Percentiles rank a stretch among this genome's conserved stretches.
Evolutionary conservation across 2,797 vertebrate genomes (phyloP).

Genomic region (Adrianichthys oophorus): DNA sequence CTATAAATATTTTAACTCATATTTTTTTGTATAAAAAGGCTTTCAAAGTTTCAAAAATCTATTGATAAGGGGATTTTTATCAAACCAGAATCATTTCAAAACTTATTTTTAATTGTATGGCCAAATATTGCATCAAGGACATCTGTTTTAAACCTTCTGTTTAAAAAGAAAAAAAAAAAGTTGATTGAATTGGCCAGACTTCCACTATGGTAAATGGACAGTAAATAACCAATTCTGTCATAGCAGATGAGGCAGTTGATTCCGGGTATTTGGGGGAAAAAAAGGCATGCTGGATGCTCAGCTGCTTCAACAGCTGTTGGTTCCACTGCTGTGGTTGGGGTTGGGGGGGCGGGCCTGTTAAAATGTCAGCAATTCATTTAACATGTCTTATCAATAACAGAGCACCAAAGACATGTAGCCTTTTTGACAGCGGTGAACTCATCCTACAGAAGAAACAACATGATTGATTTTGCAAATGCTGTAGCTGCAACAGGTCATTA

Average conservation of each 20-base stretch:
- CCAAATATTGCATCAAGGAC: neutral
- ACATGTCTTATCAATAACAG: conserved; percentile 66
- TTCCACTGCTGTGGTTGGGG: conserved; percentile 26
- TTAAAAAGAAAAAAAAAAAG: conserved; percentile 2
- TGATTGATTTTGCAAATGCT: conserved; percentile 67
- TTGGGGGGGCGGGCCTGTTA: conserved; percentile 39
- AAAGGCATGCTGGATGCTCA: conserved; percentile 39
- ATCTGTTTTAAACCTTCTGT: neutral
- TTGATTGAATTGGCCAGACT: conserved; percentile 11
- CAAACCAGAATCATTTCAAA: neutral
- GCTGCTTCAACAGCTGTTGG: conserved; percentile 52
- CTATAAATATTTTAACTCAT: too few relatives aligned
- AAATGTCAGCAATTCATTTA: conserved; percentile 65
- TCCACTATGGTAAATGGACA: conserved; percentile 39
- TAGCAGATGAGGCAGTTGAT: conserved; percentile 26
- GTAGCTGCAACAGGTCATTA: conserved; percentile 62
- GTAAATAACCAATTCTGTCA: conserved; percentile 27
- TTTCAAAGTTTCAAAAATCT: too few relatives aligned
- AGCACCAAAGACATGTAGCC: conserved; percentile 51
- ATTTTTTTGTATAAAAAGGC: too few relatives aligned
- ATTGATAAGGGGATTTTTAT: too few relatives aligned
- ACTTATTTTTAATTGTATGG: neutral
- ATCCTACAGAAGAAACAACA: conserved; percentile 49
- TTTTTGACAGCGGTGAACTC: conserved; percentile 59
- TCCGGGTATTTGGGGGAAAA: conserved; percentile 21